Evolutionary conservation across 2,888 invertebrate species (phyloP).

Genomic region (Venusia cambrica): DNA sequence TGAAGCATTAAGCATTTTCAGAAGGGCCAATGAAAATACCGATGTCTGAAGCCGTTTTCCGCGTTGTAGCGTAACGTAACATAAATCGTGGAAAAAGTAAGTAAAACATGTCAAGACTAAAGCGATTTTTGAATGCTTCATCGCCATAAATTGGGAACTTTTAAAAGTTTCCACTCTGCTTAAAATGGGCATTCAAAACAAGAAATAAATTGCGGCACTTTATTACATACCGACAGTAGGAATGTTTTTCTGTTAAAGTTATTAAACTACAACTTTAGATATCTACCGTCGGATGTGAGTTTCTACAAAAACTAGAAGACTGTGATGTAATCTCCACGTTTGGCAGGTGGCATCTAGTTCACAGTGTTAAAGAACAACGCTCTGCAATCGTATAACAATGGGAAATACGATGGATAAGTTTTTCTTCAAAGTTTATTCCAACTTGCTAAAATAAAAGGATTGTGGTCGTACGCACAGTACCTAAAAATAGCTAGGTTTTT

Average conservation of each 20-base stretch:
- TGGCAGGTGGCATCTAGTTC: too few species aligned
- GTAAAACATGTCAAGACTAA: conserved; percentile 23
- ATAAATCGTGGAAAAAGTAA: conserved; percentile 29
- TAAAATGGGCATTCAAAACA: conserved; percentile 21
- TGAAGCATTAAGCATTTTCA: conserved; percentile 60
- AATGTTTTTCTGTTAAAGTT: not conserved
- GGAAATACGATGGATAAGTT: too few species aligned
- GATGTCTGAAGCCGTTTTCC: conserved; percentile 40
- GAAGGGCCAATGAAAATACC: conserved; percentile 59
- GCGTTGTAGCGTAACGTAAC: conserved; percentile 20
- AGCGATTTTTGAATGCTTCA: conserved; percentile 14
- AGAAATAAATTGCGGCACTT: conserved; percentile 23
- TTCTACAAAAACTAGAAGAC: too few species aligned
- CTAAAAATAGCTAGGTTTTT: too few species aligned
- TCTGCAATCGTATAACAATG: too few species aligned
- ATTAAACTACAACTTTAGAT: too few species aligned
- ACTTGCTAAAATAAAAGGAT: too few species aligned
- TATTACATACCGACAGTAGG: not conserved
- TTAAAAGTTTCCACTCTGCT: conserved; percentile 21
- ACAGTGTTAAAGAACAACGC: too few species aligned
- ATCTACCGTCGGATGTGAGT: too few species aligned
- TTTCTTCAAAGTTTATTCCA: too few species aligned
- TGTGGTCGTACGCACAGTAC: too few species aligned
- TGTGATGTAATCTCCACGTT: too few species aligned
- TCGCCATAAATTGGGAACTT: conserved; percentile 22